Percentiles rank a stretch among this genome's conserved stretches.
Evolutionary conservation across 2,888 invertebrate genomes (phyloP).

Genomic region (Oxytorus armatus): DNA sequence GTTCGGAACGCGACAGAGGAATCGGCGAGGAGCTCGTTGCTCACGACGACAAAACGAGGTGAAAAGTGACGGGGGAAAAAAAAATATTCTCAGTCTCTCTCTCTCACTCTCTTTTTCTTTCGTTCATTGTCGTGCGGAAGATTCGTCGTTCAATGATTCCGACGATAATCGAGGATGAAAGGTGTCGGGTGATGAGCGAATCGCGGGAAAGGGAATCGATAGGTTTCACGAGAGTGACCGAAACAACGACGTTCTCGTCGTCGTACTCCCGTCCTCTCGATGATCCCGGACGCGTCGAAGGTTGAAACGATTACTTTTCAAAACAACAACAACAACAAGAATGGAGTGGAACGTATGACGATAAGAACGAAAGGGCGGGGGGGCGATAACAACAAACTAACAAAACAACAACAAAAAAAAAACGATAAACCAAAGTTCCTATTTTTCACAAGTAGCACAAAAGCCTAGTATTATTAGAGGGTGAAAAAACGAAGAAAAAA

Average conservation of each 20-base stretch:
- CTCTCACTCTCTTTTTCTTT: slow-evolving; percentile 5
- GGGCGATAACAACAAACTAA: slow-evolving; percentile 44
- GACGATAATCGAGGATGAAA: slow-evolving; percentile 26
- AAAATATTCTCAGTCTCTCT: not conserved
- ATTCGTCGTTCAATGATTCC: slow-evolving; percentile 4
- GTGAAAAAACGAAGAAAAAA: slow-evolving; percentile 46
- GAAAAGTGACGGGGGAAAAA: slow-evolving; percentile 10
- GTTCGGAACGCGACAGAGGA: slow-evolving; percentile 23
- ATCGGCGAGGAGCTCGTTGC: slow-evolving; percentile 26
- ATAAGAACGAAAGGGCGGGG: slow-evolving; percentile 34
- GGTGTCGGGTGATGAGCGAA: slow-evolving; percentile 52
- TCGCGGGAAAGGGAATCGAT: slow-evolving; percentile 46
- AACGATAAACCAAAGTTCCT: slow-evolving; percentile 83
- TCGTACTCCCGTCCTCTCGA: slow-evolving; percentile 34
- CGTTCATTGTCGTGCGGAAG: too few relatives aligned
- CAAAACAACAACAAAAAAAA: slow-evolving; percentile 43
- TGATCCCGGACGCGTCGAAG: slow-evolving; percentile 31
- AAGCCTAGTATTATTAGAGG: slow-evolving; percentile 62
- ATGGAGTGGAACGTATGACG: slow-evolving; percentile 53
- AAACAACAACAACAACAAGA: slow-evolving; percentile 16
- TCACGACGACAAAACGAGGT: slow-evolving; percentile 48
- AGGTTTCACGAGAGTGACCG: slow-evolving; percentile 47
- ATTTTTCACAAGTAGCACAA: slow-evolving; percentile 79
- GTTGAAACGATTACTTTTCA: slow-evolving; percentile 11
- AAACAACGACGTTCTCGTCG: slow-evolving; percentile 42